Base-by-base conservation (phyloP, 1,140 invertebrate genomes). In the Drosophila teissieri region DNA sequence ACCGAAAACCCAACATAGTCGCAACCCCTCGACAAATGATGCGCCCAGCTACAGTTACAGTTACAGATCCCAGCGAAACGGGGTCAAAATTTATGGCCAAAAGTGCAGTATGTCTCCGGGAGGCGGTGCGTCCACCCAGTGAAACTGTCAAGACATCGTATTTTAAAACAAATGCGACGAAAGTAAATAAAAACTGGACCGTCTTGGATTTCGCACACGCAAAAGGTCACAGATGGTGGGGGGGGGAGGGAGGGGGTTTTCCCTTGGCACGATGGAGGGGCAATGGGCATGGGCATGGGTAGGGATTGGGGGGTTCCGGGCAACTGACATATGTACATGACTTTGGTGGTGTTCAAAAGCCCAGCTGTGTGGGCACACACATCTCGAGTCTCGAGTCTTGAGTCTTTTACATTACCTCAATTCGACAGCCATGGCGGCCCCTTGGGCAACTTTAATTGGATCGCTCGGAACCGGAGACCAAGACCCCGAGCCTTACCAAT, bases 391-490 rank as follows among this genome's bases (percentile, higher is more conserved):
- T 63, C 56, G 27, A 31, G 31, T 10, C 31, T 31, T 44, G 69
- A 39, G 37, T 74, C 78, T 88, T 81, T 79, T 73, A 70, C 84
- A 89, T 89, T 88, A 89, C 84, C 84, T 84, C 80, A 89, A 88
- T 89, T 89, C 80, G 84, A 88, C 84, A 89, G 85, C 58, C 80
- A 73, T 74, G 72, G 82, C 60, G 80, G 84, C 77, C 84, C 84
- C 84, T 89, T 80, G 84, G 84, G 84, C 73, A 68, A 80, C 85
- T 89, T 89, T 89, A 89, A 89, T 89, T 89, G 84, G 84, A 89
- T 80, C 69, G 70, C 80, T 60, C 44, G 45, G 63, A 48, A 15
- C 44, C 22, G 14, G 36, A 14, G 36, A 37, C 36, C 34, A 45
- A 36, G 62, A 46, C 19, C 65, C 60, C 63, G 40, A 54, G 65